phyloP scores from a whole-genome alignment of 1,140 invertebrate species.

The Paralvinella palmiformis region DNA sequence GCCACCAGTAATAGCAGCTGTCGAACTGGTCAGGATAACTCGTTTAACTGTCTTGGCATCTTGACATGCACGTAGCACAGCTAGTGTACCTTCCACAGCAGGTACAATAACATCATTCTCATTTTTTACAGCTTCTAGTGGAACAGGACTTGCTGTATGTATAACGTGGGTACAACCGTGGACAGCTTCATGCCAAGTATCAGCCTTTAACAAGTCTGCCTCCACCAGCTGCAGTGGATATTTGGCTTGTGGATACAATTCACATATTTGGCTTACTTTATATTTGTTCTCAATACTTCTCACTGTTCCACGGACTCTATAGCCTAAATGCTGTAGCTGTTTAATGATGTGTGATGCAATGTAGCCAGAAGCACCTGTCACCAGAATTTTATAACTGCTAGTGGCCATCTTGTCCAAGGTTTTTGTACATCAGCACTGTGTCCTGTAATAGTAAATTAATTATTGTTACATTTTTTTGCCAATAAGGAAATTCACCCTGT shows the following conservation, averaged over 20 bases:
- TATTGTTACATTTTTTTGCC: too few relatives aligned
- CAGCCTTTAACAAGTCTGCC: conserved; percentile 43
- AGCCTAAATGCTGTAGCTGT: conserved; percentile 53
- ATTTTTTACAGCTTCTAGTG: conserved; percentile 39
- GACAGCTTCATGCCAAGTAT: conserved; percentile 50
- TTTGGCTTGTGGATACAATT: conserved; percentile 22
- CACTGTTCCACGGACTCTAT: conserved; percentile 56
- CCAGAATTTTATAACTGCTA: too few relatives aligned
- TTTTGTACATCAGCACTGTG: too few relatives aligned
- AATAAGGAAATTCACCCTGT: too few relatives aligned
- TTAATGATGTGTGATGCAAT: conserved; percentile 56
- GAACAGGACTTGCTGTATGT: conserved; percentile 58
- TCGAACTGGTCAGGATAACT: conserved; percentile 57
- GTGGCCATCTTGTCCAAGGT: too few relatives aligned
- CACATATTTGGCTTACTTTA: conserved; percentile 44
- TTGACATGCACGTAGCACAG: conserved; percentile 54
- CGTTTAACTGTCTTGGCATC: conserved; percentile 50
- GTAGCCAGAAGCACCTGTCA: conserved; percentile 59
- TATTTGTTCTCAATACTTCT: conserved; percentile 50
- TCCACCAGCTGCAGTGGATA: conserved; percentile 51
- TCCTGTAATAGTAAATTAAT: too few relatives aligned
- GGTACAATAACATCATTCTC: conserved; percentile 53
- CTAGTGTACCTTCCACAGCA: conserved; percentile 56
- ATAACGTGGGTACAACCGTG: conserved; percentile 54
- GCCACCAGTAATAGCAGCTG: conserved; percentile 54